phyloP scores from a whole-genome alignment of 2,797 vertebrate genomes.

The Pipistrellus kuhlii region DNA sequence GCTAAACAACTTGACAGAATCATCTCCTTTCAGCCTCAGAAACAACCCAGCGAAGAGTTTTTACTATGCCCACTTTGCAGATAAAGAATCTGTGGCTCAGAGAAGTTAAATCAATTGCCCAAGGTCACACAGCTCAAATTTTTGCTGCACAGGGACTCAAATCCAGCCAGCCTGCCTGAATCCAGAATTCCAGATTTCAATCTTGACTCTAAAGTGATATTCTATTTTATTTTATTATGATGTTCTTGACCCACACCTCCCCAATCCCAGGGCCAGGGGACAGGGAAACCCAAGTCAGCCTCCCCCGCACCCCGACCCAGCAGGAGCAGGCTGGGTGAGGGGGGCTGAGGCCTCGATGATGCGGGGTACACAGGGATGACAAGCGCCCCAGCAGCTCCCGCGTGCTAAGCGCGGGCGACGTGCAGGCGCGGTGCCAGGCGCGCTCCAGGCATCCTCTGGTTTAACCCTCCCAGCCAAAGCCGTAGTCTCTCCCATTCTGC shows the following conservation, averaged over 20 bases:
- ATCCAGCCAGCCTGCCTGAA: neutral
- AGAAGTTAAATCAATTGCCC: conserved; percentile 59
- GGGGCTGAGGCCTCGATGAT: neutral
- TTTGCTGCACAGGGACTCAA: neutral
- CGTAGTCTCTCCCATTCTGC: neutral
- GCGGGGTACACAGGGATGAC: conserved; percentile 51
- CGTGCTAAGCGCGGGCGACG: conserved; percentile 57
- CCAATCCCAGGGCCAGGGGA: neutral
- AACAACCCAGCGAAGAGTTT: neutral
- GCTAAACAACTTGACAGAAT: neutral
- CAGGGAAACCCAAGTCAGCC: neutral
- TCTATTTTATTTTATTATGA: neutral
- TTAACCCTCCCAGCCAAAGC: conserved; percentile 44
- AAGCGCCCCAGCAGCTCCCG: conserved; percentile 49
- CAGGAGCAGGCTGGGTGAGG: neutral
- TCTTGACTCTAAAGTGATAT: neutral
- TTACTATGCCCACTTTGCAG: neutral
- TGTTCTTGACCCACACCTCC: neutral
- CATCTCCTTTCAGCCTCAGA: neutral
- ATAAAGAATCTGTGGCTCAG: conserved; percentile 22
- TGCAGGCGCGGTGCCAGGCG: conserved; percentile 64
- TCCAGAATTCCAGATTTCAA: neutral
- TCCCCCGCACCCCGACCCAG: neutral
- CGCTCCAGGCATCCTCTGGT: conserved; percentile 45
- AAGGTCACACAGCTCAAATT: conserved; percentile 75